phyloP scores from a whole-genome alignment of 2,888 invertebrate species.

The Eilema depressum region DNA sequence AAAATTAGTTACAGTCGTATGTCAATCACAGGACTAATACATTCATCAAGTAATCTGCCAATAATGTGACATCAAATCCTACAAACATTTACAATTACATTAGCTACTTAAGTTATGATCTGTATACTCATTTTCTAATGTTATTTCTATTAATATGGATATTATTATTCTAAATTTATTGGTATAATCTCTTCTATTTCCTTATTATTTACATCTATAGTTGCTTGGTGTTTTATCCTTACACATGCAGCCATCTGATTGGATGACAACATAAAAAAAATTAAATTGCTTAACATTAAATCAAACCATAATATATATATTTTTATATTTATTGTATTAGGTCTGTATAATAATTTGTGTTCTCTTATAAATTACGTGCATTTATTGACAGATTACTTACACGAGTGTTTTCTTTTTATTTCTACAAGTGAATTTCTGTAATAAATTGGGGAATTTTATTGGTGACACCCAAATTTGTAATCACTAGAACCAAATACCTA shows the following conservation, averaged over 20 bases:
- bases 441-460: too few species aligned
- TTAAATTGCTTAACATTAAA: not conserved
- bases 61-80: too few species aligned
- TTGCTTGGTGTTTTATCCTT: conserved; percentile 15
- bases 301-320: not conserved
- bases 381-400: conserved; percentile 1
- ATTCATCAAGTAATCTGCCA: too few species aligned
- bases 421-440: too few species aligned
- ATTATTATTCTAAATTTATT: not conserved
- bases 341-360: not conserved
- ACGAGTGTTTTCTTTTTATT: not conserved
- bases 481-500: not conserved
- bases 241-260: not conserved
- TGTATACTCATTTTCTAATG: too few species aligned
- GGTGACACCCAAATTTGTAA: not conserved
- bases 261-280: not conserved
- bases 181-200: not conserved
- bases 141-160: too few species aligned
- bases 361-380: not conserved
- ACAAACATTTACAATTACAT: too few species aligned
- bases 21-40: too few species aligned
- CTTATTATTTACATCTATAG: not conserved
- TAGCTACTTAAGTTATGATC: too few species aligned
- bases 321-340: not conserved
- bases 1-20: too few species aligned